These are phyloP conservation scores for Adrianichthys oophorus DNA, from an alignment of 2,797 vertebrate genomes.

Conservation along the genomic window DNA sequence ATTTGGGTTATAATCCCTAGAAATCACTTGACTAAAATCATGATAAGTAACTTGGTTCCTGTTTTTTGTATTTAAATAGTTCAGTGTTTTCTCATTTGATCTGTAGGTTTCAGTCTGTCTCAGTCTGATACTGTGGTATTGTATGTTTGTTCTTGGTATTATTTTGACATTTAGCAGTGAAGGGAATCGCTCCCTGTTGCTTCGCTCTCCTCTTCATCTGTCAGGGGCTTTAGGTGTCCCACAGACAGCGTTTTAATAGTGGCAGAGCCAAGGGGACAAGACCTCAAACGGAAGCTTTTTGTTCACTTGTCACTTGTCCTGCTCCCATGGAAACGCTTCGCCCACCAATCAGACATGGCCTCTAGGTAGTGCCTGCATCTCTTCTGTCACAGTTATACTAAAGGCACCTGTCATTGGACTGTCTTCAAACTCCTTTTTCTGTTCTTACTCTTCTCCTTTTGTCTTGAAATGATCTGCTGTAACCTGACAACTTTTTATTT, in stretches of 20 bases:
- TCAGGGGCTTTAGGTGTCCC: constrained; percentile 57
- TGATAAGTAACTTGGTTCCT: no score
- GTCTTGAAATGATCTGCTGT: background rate
- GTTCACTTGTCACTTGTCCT: constrained; percentile 73
- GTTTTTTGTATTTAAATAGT: no score
- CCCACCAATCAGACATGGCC: constrained; percentile 57
- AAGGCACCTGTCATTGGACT: constrained; percentile 49
- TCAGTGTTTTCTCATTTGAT: no score
- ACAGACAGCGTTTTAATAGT: constrained; percentile 66
- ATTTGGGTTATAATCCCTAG: no score
- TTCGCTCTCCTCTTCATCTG: constrained; percentile 47
- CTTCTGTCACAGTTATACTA: constrained; percentile 28
- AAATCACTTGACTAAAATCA: no score
- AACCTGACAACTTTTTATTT: no score
- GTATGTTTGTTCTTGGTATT: constrained; percentile 2
- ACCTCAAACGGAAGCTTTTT: constrained; percentile 73
- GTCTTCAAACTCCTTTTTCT: constrained; percentile 12
- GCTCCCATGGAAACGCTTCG: constrained; percentile 66
- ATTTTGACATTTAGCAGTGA: constrained; percentile 12
- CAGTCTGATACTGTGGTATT: no score
- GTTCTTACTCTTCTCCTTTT: background rate
- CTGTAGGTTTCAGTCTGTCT: no score
- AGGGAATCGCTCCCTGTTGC: constrained; percentile 34
- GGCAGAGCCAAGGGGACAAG: constrained; percentile 49
- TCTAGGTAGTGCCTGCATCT: constrained; percentile 31